Percentiles rank a stretch among this genome's conserved stretches.
These are phyloP conservation scores for Gracilinanus agilis DNA, from an alignment of 2,113 vertebrate species.

Conservation along the genomic window DNA sequence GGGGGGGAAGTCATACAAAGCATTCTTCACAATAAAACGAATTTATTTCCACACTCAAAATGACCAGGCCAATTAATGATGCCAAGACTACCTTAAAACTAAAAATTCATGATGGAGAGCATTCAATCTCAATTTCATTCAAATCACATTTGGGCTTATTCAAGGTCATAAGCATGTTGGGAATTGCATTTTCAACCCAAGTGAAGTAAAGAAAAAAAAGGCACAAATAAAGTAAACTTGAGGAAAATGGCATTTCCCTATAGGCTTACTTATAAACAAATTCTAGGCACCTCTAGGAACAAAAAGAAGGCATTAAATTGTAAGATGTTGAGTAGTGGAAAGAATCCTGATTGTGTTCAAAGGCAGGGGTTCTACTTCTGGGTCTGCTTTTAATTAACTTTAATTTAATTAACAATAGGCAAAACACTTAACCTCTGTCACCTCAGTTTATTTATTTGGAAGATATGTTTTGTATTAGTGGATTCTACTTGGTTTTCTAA, in stretches of 20 bases:
- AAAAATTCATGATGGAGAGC: constrained; percentile 31
- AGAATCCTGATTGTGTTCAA: neutral
- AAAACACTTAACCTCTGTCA: neutral
- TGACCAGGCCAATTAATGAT: neutral
- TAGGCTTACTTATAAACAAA: constrained; percentile 14
- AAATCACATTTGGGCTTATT: neutral
- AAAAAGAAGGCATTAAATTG: neutral
- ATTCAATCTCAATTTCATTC: constrained; percentile 24
- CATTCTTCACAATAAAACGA: constrained; percentile 19
- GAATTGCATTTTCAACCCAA: neutral
- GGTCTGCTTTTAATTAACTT: neutral
- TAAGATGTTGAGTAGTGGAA: rapidly evolving
- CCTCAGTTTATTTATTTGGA: neutral
- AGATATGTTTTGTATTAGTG: neutral
- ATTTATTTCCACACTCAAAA: constrained; percentile 13
- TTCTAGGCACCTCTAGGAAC: neutral
- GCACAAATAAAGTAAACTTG: neutral
- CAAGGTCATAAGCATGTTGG: neutral
- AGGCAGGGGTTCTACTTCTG: neutral
- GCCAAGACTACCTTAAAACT: neutral
- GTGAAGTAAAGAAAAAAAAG: neutral
- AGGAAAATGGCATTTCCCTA: neutral
- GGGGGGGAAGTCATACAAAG: neutral
- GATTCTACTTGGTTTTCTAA: neutral
- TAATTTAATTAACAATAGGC: neutral